Percentiles rank a stretch among this genome's conserved stretches.
phyloP scores from a whole-genome alignment of 2,113 vertebrate genomes.

The Hippocampus comes region DNA sequence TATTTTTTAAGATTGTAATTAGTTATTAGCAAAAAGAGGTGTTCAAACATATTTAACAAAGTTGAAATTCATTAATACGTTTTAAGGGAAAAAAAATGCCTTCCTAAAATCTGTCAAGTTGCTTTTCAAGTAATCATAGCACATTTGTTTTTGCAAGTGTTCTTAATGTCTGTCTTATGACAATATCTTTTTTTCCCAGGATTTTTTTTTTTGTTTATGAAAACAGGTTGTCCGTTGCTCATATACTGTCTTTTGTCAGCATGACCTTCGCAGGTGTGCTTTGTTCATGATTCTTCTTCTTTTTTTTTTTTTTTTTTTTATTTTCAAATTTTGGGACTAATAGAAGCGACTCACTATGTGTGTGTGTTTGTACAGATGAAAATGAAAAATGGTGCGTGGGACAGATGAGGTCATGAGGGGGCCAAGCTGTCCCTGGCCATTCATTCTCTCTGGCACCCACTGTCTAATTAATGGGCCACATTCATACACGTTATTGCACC shows the following conservation, averaged over 20 bases:
- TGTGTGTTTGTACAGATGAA: constrained; percentile 61
- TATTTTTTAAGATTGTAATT: too few species aligned
- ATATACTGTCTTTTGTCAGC: not conserved
- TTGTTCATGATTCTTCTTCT: not conserved
- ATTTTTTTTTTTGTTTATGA: not conserved
- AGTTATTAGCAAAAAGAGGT: too few species aligned
- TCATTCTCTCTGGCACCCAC: constrained; percentile 81
- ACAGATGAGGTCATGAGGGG: constrained; percentile 69
- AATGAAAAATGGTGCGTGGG: constrained; percentile 63
- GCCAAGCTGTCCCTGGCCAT: constrained; percentile 77
- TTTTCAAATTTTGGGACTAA: not conserved
- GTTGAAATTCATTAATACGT: too few species aligned
- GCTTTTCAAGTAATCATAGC: too few species aligned
- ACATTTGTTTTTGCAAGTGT: not conserved
- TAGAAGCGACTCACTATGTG: too few species aligned
- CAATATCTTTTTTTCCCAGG: not conserved
- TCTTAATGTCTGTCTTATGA: not conserved
- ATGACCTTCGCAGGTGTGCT: not conserved
- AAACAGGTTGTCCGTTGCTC: not conserved
- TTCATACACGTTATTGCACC: constrained; percentile 89
- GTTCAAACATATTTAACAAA: too few species aligned
- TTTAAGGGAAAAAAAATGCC: not conserved
- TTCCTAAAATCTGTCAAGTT: not conserved
- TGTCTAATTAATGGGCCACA: constrained; percentile 95
- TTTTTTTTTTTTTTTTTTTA: not conserved